Evolutionary conservation across 1,140 invertebrate genomes (phyloP).

Genomic region (Drosophila pectinifera): DNA sequence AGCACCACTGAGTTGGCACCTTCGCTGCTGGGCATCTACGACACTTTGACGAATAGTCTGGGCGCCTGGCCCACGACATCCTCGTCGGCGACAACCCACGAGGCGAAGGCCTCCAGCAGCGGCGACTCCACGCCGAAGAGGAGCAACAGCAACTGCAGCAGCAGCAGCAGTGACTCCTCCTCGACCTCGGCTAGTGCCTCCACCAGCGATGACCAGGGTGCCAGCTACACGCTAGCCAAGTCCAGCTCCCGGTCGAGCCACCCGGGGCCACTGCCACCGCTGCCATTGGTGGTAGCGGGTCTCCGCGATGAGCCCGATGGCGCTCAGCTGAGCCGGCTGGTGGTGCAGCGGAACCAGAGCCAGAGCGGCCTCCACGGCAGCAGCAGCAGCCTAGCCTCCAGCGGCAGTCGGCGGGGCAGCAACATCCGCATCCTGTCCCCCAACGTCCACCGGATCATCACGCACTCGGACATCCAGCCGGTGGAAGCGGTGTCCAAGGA

Average conservation of each 20-base stretch:
- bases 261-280: conserved; percentile 10
- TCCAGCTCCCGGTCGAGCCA: conserved; percentile 33
- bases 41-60: conserved; percentile 79
- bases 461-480: conserved; percentile 69
- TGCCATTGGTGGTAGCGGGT: conserved; percentile 58
- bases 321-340: conserved; percentile 67
- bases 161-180: conserved; percentile 57
- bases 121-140: conserved; percentile 68
- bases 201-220: conserved; percentile 66
- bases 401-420: conserved; percentile 69
- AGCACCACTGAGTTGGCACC: conserved; percentile 87
- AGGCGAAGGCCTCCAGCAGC: conserved; percentile 39
- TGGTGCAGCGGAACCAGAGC: conserved; percentile 46
- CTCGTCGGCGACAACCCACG: conserved; percentile 36
- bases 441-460: conserved; percentile 81
- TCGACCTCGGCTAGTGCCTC: conserved; percentile 34
- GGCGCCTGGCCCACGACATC: conserved; percentile 35
- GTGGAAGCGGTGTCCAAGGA: conserved; percentile 75
- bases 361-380: conserved; percentile 64
- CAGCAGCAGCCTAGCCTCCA: conserved; percentile 65
- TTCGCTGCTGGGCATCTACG: conserved; percentile 87
- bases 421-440: conserved; percentile 80
- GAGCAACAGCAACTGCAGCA: conserved; percentile 62
- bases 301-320: conserved; percentile 73
- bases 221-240: conserved; percentile 55